phyloP scores from a whole-genome alignment of 1,140 invertebrate species.

The Panagrolaimus sp. region DNA sequence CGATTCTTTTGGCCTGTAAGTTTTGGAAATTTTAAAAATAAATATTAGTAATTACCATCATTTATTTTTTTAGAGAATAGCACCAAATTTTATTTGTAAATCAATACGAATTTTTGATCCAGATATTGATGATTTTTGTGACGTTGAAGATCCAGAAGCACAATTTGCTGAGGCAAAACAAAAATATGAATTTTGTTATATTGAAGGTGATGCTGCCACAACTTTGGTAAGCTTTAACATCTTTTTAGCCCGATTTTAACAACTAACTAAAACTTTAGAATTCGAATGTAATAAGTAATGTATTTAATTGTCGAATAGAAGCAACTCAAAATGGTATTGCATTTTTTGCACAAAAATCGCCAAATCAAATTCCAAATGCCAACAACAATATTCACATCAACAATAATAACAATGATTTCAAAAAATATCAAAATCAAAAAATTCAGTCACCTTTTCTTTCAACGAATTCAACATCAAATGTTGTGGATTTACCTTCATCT shows the following conservation, averaged over 20 bases:
- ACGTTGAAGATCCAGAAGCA: constrained; percentile 5
- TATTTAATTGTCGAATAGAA: background rate
- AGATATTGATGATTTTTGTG: background rate
- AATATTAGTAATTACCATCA: background rate
- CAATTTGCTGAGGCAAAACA: background rate
- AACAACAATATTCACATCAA: background rate
- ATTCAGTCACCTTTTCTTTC: background rate
- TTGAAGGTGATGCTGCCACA: background rate
- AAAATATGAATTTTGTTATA: constrained; percentile 8
- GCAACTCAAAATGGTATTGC: background rate
- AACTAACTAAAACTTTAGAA: background rate
- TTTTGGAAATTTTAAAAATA: background rate
- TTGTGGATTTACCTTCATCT: background rate
- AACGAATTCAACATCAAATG: background rate
- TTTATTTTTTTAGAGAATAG: background rate
- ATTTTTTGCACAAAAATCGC: background rate
- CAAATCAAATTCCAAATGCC: background rate
- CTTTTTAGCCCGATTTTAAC: no score
- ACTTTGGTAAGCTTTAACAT: background rate
- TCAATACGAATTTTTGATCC: constrained; percentile 1
- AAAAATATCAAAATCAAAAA: no score
- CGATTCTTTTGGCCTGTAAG: constrained; percentile 12
- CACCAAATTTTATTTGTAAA: constrained; percentile 1
- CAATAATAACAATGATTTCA: background rate
- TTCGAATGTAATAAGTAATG: background rate